These are phyloP conservation scores for Spatula versicolor DNA, from an alignment of 2,797 vertebrate genomes.

Conservation along the genomic window DNA sequence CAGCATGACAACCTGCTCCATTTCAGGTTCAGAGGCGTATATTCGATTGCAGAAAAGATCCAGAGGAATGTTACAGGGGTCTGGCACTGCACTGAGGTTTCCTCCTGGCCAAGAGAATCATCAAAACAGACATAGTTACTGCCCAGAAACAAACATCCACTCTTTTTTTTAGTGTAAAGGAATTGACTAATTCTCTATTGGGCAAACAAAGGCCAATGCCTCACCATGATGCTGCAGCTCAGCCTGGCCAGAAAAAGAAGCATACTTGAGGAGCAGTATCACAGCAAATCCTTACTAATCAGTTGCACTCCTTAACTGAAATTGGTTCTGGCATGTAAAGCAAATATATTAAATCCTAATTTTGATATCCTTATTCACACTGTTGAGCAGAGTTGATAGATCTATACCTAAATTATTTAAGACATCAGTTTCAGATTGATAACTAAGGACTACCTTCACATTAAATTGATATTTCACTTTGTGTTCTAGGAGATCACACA, in stretches of 20 bases:
- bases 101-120: slow-evolving; percentile 62
- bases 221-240: neutral
- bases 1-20: slow-evolving; percentile 78
- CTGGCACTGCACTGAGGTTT: slow-evolving; percentile 73
- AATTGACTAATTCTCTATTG: neutral
- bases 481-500: neutral
- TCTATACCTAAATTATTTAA: neutral
- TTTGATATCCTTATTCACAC: neutral
- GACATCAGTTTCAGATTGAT: neutral
- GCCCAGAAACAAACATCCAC: neutral
- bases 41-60: slow-evolving; percentile 57
- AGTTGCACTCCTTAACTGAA: neutral
- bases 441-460: neutral
- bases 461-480: neutral
- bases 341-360: neutral
- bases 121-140: neutral
- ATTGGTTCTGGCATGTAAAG: neutral
- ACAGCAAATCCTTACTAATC: neutral
- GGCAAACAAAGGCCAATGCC: neutral
- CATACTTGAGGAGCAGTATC: neutral
- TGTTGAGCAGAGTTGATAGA: neutral
- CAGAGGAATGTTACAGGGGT: slow-evolving; percentile 49
- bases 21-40: slow-evolving; percentile 55
- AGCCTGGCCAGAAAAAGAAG: neutral
- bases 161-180: neutral